Percentiles rank a stretch among this genome's conserved stretches.
Evolutionary conservation across 2,797 vertebrate species (phyloP).

Genomic region (Lophius americanus): DNA sequence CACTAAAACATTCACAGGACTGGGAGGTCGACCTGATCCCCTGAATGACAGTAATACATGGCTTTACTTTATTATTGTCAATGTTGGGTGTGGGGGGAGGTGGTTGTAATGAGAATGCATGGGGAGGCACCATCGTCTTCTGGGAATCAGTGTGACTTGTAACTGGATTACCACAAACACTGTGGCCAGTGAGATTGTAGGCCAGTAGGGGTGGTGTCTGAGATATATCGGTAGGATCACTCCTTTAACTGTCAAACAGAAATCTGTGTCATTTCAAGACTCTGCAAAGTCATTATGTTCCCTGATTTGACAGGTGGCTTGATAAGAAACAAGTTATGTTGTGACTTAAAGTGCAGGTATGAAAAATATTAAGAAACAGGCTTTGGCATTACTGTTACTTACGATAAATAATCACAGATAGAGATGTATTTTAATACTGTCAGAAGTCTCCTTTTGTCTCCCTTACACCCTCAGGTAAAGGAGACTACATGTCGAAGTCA

Average conservation of each 20-base stretch:
- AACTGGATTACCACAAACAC: constrained; percentile 29
- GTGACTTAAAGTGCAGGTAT: constrained; percentile 13
- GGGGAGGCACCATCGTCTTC: constrained; percentile 66
- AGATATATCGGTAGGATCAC: constrained; percentile 44
- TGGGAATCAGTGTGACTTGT: constrained; percentile 64
- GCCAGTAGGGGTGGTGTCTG: constrained; percentile 11
- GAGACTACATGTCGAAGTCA: too few relatives aligned
- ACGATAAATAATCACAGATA: not conserved
- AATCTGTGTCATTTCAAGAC: constrained; percentile 52
- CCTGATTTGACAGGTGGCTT: constrained; percentile 26
- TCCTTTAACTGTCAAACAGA: constrained; percentile 64
- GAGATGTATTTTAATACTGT: constrained; percentile 2
- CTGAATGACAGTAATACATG: constrained; percentile 2
- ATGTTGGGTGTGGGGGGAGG: not conserved
- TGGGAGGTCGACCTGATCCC: not conserved
- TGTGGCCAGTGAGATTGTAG: constrained; percentile 15
- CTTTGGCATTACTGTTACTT: not conserved
- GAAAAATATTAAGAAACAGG: not conserved
- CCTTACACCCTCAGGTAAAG: too few relatives aligned
- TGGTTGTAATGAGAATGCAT: constrained; percentile 19
- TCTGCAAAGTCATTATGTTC: constrained; percentile 50
- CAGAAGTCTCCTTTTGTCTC: not conserved
- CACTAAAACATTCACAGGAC: constrained; percentile 28
- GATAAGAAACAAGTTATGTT: constrained; percentile 33
- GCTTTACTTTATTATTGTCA: not conserved